Evolutionary conservation across 2,888 invertebrate genomes (phyloP), one percentile per base, ranked within the genome.

Genomic region (Ichneumon xanthorius): DNA sequence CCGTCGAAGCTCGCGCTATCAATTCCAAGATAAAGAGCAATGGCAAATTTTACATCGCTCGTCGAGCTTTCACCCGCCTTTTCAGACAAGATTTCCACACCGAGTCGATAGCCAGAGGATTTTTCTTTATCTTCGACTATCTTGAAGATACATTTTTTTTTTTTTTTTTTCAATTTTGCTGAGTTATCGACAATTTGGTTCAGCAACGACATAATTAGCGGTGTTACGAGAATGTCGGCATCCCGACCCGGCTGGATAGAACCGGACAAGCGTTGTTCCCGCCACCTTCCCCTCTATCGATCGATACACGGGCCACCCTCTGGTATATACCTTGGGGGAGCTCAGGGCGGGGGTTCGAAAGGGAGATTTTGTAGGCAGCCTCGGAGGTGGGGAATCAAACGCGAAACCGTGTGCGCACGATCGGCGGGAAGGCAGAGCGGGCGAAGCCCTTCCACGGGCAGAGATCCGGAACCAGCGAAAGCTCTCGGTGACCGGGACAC

Each of bases 251-350:
- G 80, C 37, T 58, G 55, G 67, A 68, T 73, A 48, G 73, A 67
- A 45, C 48, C 45, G 45, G 58, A 68, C 45, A 48, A 58, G 11
- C 80, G 72, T 78, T 68, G 72, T 71, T 58, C 58, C 78, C 67
- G 48, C 72, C 76, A 65, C 71, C 76, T 58, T 71, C 71, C 70
- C 67, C 80, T 80, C 76, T 50, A 72, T 76, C 19, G 80, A 84
- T 84, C 84, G 84, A 84, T 81, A 75, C 75, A 65, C 80, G 72
- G 67, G 26, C 45, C 53, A 63, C 58, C 40, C 40, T 78, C 40
- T 30, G 40, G 16, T 26, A 11, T 4, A 9, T 58, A 11, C 26
- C 22, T 26, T 1, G 58, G 58, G 11, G 22, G 22, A 2, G 22
- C 14, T 26, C 14, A 4, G 58, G 22, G 55, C 2, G 22, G 55